Evolutionary conservation across 92 coral and sea anemone genomes (phyloP), one percentile per base, ranked within the genome.

Genomic region (Zoanthus sociatus): DNA sequence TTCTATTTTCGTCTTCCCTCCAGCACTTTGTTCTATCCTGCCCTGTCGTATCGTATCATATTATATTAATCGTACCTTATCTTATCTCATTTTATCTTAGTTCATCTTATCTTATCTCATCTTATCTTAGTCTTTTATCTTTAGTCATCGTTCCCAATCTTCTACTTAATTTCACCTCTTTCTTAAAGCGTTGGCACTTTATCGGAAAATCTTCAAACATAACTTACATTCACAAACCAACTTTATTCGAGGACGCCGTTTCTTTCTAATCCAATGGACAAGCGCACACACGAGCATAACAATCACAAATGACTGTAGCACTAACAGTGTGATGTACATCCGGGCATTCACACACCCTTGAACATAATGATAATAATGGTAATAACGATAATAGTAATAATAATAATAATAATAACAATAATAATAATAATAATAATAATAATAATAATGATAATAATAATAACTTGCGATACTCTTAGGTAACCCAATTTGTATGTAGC

Each of bases 231-330:
- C 21, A 64, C 45, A 42, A 46, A 61, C 11, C 58, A 58, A 81
- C 50, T 46, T 73, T 20, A 54, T 73, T 14, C 51, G 76, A 6
- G 76, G 85, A 48, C 85, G 67, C 13, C 75, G 85, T 30, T 81
- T 81, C 71, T 91, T 91, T 30, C 89, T 74, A 3, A 91, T 44
- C 58, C 64, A 88, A 84, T 88, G 87, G 45, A 88, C 84, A 37
- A 91, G 70, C 5, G 88, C 78, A 56, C 83, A 91, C 9, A 78
- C 50, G 14, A 91, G 83, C 10, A 84, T 77, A 9, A 84, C 46
- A 42, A 91, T 64, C 26, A 88, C 78, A 48, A 70, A 73, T 0
- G 72, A 90, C 83, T 61, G 60, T 12, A 84, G 32, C n/a, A 73
- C 87, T 54, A 88, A 21, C 78, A 88, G 61, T 6, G 90, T 77